These are phyloP conservation scores for Sisyra nigra DNA, from an alignment of 2,888 invertebrate species.

Conservation along the genomic window DNA sequence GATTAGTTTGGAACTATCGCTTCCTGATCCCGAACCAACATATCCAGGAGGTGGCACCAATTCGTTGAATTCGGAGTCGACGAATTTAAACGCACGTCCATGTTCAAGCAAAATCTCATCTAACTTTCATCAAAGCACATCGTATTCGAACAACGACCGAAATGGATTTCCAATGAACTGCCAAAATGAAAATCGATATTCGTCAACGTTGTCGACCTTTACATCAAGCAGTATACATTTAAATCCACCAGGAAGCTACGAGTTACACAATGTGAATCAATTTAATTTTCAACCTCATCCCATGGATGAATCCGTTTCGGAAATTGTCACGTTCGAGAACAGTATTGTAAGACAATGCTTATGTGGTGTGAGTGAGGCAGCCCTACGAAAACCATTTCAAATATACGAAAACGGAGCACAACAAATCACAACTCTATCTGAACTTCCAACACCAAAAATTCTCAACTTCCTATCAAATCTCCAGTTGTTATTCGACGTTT, in stretches of 20 bases:
- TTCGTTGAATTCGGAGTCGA: not conserved
- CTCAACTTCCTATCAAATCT: conserved; percentile 69
- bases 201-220: too few species aligned
- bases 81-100: not conserved
- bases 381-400: conserved; percentile 54
- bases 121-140: not conserved
- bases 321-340: conserved; percentile 43
- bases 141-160: not conserved
- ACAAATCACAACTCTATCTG: conserved; percentile 34
- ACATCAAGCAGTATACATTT: too few species aligned
- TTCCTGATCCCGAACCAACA: conserved; percentile 8
- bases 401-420: conserved; percentile 30
- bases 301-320: conserved; percentile 20
- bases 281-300: too few species aligned
- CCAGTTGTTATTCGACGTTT: conserved; percentile 69
- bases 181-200: too few species aligned
- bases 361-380: conserved; percentile 56
- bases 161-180: too few species aligned
- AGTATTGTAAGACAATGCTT: conserved; percentile 60
- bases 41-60: not conserved
- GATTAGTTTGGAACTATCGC: conserved; percentile 23
- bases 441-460: conserved; percentile 50
- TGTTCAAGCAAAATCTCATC: not conserved
- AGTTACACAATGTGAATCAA: too few species aligned
- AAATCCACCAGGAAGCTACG: too few species aligned